Evolutionary conservation across 2,888 invertebrate genomes (phyloP).

Genomic region (Bhutanitis thaidina): DNA sequence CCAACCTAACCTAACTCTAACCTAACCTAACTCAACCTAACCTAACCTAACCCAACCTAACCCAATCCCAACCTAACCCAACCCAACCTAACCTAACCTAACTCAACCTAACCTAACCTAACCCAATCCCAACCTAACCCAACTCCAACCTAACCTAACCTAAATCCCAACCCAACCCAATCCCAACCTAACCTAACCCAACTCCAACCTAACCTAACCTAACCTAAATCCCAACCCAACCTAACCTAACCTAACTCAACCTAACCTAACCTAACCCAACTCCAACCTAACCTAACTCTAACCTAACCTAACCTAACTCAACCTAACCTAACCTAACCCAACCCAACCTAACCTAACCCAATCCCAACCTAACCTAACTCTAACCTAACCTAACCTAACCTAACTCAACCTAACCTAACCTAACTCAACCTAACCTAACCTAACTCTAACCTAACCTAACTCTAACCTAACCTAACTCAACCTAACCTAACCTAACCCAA

Average conservation of each 20-base stretch:
- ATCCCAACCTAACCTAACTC: conserved; percentile 12
- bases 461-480: conserved; percentile 14
- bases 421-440: conserved; percentile 7
- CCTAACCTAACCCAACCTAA: too few relatives aligned
- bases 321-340: too few relatives aligned
- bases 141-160: neutral
- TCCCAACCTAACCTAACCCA: conserved; percentile 8
- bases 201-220: conserved; percentile 27
- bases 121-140: neutral
- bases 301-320: too few relatives aligned
- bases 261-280: conserved; percentile 7
- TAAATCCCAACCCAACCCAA: conserved; percentile 18
- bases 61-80: too few relatives aligned
- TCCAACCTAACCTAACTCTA: too few relatives aligned
- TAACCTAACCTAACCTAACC: conserved; percentile 12
- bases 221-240: conserved; percentile 25
- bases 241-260: neutral
- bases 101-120: neutral
- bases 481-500: too few relatives aligned
- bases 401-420: conserved; percentile 20
- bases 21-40: too few relatives aligned
- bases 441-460: neutral
- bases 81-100: neutral
- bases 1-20: too few relatives aligned
- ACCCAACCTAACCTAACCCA: too few relatives aligned